Conservation (phyloP, 2,888 invertebrate species). For the Acanthosepion lycidas region DNA sequence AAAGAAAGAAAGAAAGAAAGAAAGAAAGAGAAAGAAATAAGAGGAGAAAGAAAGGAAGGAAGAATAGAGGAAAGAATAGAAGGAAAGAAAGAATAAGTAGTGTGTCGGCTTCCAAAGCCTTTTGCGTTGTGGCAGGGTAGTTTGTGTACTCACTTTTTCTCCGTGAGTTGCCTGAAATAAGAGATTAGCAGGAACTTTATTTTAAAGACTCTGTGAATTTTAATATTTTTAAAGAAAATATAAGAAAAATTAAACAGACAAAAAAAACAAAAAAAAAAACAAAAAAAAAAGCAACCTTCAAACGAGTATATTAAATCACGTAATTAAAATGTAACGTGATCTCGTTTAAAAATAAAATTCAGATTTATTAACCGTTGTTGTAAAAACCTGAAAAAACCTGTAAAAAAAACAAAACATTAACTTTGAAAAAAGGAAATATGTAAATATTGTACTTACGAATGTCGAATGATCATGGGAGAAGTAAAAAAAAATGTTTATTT, state of each 20-base stretch:
- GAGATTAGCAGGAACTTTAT: background rate
- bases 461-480: no score
- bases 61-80: background rate
- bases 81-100: background rate
- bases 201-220: background rate
- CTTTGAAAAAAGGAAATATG: no score
- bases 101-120: background rate
- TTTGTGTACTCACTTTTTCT: background rate
- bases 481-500: no score
- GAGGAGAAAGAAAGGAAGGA: background rate
- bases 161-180: conserved; percentile 34
- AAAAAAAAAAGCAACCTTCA: background rate
- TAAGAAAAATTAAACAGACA: background rate
- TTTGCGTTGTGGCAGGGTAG: background rate
- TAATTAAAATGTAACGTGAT: background rate
- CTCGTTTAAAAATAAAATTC: background rate
- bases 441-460: no score
- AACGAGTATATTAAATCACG: background rate
- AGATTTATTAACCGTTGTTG: background rate
- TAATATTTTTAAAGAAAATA: background rate
- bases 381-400: background rate
- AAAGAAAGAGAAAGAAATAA: no score
- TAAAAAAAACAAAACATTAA: no score
- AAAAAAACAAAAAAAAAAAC: background rate
- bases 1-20: no score